Evolutionary conservation across 1,140 invertebrate species (phyloP), one percentile per base, ranked within the genome.

Genomic region (Propsilocerus akamusi): DNA sequence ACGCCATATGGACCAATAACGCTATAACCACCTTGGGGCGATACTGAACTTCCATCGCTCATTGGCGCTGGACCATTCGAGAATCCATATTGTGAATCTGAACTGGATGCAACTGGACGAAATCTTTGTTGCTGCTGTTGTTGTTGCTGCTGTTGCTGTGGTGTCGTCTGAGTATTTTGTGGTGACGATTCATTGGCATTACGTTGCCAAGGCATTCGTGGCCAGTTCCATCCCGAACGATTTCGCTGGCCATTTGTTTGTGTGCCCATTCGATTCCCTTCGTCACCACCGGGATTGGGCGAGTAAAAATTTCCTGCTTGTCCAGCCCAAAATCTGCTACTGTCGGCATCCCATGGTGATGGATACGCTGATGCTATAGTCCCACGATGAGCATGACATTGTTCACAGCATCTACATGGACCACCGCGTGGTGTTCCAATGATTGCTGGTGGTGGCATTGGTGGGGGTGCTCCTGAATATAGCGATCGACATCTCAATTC

Each of bases 401-500:
- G 63, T 48, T 65, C 63, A 47, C 63, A 65, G 49, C 63, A 65
- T 0, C 63, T 57, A 17, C 63, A 65, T 0, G 61, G 56, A 3
- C 59, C 57, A 3, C 51, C 56, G 37, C 52, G 51, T 7, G 57
- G 47, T 1, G 14, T 20, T 1, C 34, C 34, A 20, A 41, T 41
- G 12, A 28, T 25, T 20, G 26, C 12, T 17, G 60, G 56, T 53
- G 53, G 30, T 68, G 8, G 68, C 63, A 5, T 72, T 63, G 51
- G 74, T 57, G 48, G 68, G 58, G 49, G 70, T 58, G 8, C 75
- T 68, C 41, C 80, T 70, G 50, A 72, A 57, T 86, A 88, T 48
- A 90, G 59, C 2, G 83, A 83, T 49, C 86, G 70, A 59, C 86
- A 85, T 51, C 87, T 66, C 23, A 88, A 60, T 59, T 92, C 87